Base-by-base conservation (phyloP, 2,888 invertebrate species). In the Chelonus formosanus region DNA sequence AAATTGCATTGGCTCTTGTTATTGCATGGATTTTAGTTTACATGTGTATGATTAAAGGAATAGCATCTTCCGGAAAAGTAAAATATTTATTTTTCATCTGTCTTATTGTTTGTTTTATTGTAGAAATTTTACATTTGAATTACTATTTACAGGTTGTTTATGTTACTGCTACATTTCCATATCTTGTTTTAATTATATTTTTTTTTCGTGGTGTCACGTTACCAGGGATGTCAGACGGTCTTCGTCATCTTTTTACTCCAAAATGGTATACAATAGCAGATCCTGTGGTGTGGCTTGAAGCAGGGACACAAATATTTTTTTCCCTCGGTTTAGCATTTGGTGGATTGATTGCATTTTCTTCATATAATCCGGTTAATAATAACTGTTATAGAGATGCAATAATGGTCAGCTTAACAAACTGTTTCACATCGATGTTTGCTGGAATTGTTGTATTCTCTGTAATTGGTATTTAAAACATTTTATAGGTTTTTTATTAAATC, bases 301-400 rank as follows among this genome's bases (percentile, higher is more conserved):
- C 98, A 0, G 97, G 97, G 3, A 97, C 97, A 0, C 98, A 98
- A 84, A 97, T 98, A 77, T 98, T 98, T 86, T 98, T 97, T 85
- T 97, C 97, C 0, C 88, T 97, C 68, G 97, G 97, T 5, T 86
- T 98, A 57, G 97, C 97, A 0, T 98, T 98, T 76, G 98, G 98
- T 7, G 97, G 97, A 5, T 86, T 98, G 45, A 97, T 98, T 69
- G 97, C 97, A 0, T 98, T 97, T 82, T 94, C 95, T 0, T 97
- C 97, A 0, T 98, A 98, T 85, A 98, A 97, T 85, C 96, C 97
- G 0, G 94, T 96, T 3, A 96, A 97, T 81, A 98, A 98, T 84
- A 97, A 98, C 85, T 97, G 96, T 83, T 96, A 95, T 80, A 88
- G 96, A 71, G 98, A 98, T 83, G 96, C 97, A 5, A 89, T 97